Evolutionary conservation across 2,888 invertebrate species (phyloP).

Genomic region (Nymphalis urticae): DNA sequence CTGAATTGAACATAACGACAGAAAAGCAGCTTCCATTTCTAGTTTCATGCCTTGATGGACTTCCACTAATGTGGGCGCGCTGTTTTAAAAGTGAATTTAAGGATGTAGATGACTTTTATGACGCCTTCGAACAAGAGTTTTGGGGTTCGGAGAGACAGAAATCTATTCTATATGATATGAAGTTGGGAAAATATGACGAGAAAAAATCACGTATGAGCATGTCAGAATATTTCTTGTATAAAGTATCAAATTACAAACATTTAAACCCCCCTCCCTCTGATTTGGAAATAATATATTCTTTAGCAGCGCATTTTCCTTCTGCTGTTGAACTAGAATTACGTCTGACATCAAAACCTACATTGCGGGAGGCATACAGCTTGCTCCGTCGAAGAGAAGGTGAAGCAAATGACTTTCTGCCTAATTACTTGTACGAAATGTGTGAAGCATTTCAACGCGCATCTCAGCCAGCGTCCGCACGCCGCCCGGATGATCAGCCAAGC

Average conservation of each 20-base stretch:
- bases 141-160: constrained; percentile 75
- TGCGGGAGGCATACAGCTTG: constrained; percentile 73
- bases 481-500: constrained; percentile 53
- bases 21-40: constrained; percentile 72
- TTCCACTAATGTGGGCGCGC: constrained; percentile 75
- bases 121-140: constrained; percentile 73
- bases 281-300: constrained; percentile 73
- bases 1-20: constrained; percentile 64
- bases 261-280: constrained; percentile 74
- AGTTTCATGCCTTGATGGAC: constrained; percentile 72
- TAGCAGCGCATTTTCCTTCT: constrained; percentile 75
- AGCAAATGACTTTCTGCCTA: constrained; percentile 69
- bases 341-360: constrained; percentile 71
- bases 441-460: constrained; percentile 73
- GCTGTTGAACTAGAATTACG: constrained; percentile 74
- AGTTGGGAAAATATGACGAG: constrained; percentile 73
- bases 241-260: constrained; percentile 74
- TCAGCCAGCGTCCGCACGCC: constrained; percentile 65
- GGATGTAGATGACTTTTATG: constrained; percentile 63
- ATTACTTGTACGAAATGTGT: constrained; percentile 78
- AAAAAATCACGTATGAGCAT: constrained; percentile 62
- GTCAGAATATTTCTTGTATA: constrained; percentile 76
- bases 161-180: constrained; percentile 72
- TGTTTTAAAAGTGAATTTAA: constrained; percentile 71
- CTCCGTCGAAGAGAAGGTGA: constrained; percentile 75